Conservation (phyloP, 2,113 vertebrate genomes). For the Plotosus lineatus region DNA sequence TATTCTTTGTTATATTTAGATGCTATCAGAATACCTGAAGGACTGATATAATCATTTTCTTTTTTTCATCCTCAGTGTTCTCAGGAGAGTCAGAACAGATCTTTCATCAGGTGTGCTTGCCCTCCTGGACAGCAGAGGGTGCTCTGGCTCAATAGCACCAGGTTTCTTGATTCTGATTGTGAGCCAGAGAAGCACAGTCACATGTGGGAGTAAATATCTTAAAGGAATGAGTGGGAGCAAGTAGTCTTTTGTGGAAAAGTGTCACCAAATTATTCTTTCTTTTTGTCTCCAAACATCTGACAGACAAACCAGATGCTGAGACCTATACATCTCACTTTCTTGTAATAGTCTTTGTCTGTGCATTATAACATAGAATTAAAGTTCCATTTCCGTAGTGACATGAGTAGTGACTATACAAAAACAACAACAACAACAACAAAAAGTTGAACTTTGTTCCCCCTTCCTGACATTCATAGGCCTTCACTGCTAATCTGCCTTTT, state of each 20-base stretch:
- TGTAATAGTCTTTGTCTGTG: constrained; percentile 17
- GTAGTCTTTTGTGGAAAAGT: constrained; percentile 30
- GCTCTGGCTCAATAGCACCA: constrained; percentile 71
- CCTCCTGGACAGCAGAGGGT: constrained; percentile 62
- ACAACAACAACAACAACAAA: constrained; percentile 13
- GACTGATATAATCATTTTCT: constrained; percentile 53
- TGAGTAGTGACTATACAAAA: constrained; percentile 27
- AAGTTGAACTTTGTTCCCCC: constrained; percentile 38
- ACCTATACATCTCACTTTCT: background rate
- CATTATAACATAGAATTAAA: constrained; percentile 19
- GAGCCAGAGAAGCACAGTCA: constrained; percentile 54
- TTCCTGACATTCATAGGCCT: constrained; percentile 67
- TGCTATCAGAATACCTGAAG: constrained; percentile 67
- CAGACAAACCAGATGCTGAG: constrained; percentile 15
- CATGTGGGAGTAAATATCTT: constrained; percentile 20
- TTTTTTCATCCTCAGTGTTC: constrained; percentile 42
- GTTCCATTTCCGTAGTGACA: constrained; percentile 18
- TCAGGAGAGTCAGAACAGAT: constrained; percentile 46
- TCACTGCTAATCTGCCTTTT: constrained; percentile 60
- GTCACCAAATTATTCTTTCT: constrained; percentile 11
- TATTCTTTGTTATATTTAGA: constrained; percentile 60
- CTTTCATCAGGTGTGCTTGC: constrained; percentile 36
- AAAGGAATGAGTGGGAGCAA: constrained; percentile 38
- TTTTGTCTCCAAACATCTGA: constrained; percentile 25
- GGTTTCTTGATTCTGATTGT: constrained; percentile 55